These are phyloP conservation scores for Acronicta aceris DNA, from an alignment of 2,888 invertebrate genomes.

Conservation along the genomic window DNA sequence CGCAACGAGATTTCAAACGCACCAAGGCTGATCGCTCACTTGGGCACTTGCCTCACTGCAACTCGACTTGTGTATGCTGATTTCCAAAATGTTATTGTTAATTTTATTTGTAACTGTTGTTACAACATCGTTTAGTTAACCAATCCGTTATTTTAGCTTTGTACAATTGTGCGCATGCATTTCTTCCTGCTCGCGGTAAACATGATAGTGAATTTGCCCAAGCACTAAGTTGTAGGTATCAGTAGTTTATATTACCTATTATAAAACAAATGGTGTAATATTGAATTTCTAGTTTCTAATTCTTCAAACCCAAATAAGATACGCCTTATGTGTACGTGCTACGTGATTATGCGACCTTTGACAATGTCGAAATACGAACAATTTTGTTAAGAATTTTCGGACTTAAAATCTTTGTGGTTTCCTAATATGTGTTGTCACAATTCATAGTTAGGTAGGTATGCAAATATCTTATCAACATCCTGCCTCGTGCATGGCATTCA, in stretches of 20 bases:
- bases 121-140: slow-evolving; percentile 27
- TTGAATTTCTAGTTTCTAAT: slow-evolving; percentile 1
- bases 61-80: slow-evolving; percentile 36
- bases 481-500: slow-evolving; percentile 77
- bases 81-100: slow-evolving; percentile 51
- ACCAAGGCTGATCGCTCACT: slow-evolving; percentile 72
- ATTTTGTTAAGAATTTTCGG: not conserved
- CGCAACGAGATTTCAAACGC: slow-evolving; percentile 71
- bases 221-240: slow-evolving; percentile 8
- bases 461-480: slow-evolving; percentile 84
- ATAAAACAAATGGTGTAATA: not conserved
- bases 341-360: not conserved
- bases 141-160: slow-evolving; percentile 29
- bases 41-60: slow-evolving; percentile 55
- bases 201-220: slow-evolving; percentile 14
- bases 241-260: not conserved
- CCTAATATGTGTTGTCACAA: slow-evolving; percentile 49
- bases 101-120: slow-evolving; percentile 39
- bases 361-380: not conserved
- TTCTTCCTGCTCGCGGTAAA: slow-evolving; percentile 5
- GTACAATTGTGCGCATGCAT: slow-evolving; percentile 12
- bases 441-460: slow-evolving; percentile 72
- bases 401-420: slow-evolving; percentile 25
- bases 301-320: not conserved
- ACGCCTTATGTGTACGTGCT: not conserved